Base-by-base conservation (phyloP, 2,888 invertebrate species). In the Prionchulus punctatus region DNA sequence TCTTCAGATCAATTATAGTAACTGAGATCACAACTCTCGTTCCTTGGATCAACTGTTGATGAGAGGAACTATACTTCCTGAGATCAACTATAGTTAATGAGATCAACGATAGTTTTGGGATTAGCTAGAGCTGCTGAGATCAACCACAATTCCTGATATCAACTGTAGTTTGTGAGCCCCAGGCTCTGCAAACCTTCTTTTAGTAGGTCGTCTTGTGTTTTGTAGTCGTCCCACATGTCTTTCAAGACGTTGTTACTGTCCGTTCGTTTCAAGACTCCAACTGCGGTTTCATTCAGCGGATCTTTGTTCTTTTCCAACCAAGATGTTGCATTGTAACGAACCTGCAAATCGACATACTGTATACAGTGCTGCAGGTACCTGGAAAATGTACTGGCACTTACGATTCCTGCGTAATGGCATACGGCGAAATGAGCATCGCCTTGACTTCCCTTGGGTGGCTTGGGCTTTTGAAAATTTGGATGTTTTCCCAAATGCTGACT, bases 231-330 rank as follows among this genome's bases (percentile, higher is more conserved):
- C 70, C 70, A 69, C 58, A 70, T 61, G 53, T 66, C 64, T 28
- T 64, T 62, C 30, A 69, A 57, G 43, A 69, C 62, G 1, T 53
- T 62, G 60, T 69, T 68, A 47, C 58, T 57, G 61, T 64, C 63
- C 43, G 65, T 63, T 4, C 58, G 55, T 60, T 69, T 68, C n/a
- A 76, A 67, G 21, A 74, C 64, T 25, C 67, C 63, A 25, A 74
- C 72, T n/a, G 73, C 73, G 30, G 72, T 73, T 62, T 75, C 75
- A 64, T 75, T 76, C 59, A 76, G 66, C 28, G 76, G 76, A 68
- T 76, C 76, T 69, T 77, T 76, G 71, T 77, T 76, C 67, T 76
- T 77, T 65, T 76, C 75, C 60, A 77, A 64, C 74, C 76, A 76
- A 57, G 71, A 73, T 55, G 61, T 65, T 54, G 71, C 73, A 64